Evolutionary conservation across 2,888 invertebrate species (phyloP).

Genomic region (Muscina levida): DNA sequence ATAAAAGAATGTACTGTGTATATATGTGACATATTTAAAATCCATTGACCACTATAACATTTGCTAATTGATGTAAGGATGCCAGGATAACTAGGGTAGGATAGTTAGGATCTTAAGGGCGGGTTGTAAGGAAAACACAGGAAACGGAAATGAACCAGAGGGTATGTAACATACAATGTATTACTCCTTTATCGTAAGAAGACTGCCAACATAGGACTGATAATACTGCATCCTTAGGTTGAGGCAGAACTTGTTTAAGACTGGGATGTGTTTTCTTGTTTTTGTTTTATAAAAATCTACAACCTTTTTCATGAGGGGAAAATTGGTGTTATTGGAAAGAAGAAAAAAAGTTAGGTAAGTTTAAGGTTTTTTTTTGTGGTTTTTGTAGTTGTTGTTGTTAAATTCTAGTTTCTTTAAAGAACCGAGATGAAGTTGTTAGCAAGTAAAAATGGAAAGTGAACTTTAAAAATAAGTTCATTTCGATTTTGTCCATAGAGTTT

Average conservation of each 20-base stretch:
- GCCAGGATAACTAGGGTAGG: neutral
- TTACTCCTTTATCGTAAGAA: too few relatives aligned
- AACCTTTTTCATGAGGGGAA: conserved; percentile 58
- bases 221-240: neutral
- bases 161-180: too few relatives aligned
- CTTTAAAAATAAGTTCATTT: conserved; percentile 58
- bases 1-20: conserved; percentile 19
- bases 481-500: conserved; percentile 1
- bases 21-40: neutral
- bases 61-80: too few relatives aligned
- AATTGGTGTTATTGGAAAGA: conserved; percentile 64
- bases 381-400: too few relatives aligned
- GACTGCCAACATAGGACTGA: too few relatives aligned
- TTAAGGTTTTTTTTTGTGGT: too few relatives aligned
- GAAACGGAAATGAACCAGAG: conserved; percentile 6
- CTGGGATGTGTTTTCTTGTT: neutral
- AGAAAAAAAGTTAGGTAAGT: conserved; percentile 64
- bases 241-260: too few relatives aligned
- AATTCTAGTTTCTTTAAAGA: conserved; percentile 56
- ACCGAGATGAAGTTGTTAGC: conserved; percentile 58
- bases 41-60: neutral
- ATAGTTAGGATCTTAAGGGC: too few relatives aligned
- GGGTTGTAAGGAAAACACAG: conserved; percentile 3
- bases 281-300: conserved; percentile 65
- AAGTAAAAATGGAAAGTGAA: conserved; percentile 39